Percentiles rank a stretch among this genome's conserved stretches.
Conservation (phyloP, 2,797 vertebrate genomes). For the Agapornis canus region DNA sequence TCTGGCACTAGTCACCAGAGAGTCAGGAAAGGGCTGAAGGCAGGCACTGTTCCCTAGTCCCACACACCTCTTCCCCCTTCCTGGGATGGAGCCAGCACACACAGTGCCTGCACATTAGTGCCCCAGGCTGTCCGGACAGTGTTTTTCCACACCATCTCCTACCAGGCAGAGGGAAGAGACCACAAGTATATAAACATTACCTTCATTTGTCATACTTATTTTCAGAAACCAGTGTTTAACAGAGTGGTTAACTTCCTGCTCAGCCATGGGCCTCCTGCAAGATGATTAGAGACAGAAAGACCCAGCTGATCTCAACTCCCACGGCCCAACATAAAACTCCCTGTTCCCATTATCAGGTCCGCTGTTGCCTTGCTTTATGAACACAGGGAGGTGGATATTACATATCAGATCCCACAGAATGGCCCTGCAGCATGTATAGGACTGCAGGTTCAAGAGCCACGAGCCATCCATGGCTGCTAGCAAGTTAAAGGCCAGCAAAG, state of each 20-base stretch:
- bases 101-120: accelerated
- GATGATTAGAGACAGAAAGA: background rate
- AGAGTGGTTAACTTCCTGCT: background rate
- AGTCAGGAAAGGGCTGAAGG: background rate
- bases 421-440: background rate
- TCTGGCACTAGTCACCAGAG: background rate
- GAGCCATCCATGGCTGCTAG: background rate
- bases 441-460: background rate
- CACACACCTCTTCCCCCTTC: background rate
- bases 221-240: background rate
- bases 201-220: background rate
- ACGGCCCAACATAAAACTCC: background rate
- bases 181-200: background rate
- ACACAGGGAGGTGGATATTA: accelerated
- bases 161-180: background rate
- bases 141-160: background rate
- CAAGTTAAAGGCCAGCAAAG: background rate
- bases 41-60: background rate
- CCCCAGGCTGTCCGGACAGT: background rate
- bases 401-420: background rate
- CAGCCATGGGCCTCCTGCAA: background rate
- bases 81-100: background rate
- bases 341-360: background rate
- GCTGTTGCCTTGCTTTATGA: background rate
- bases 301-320: background rate